Evolutionary conservation across 2,888 invertebrate genomes (phyloP).

Genomic region (Lamellibrachia satsuma): DNA sequence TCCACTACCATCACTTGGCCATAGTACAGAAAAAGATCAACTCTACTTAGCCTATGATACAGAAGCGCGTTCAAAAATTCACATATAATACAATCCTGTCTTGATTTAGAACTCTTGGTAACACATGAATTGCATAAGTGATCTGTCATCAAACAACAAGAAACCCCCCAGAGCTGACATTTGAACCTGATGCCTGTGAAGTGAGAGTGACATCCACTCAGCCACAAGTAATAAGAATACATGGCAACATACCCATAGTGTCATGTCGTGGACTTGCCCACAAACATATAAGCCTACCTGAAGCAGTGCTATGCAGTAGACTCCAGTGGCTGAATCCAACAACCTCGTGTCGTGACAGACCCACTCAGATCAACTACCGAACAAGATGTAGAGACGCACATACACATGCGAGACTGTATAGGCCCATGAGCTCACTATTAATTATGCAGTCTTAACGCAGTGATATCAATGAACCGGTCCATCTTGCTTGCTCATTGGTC

Average conservation of each 20-base stretch:
- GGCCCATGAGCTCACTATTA: background rate
- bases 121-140: background rate
- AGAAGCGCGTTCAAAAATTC: background rate
- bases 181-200: background rate
- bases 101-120: background rate
- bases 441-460: slow-evolving; percentile 8
- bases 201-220: background rate
- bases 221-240: background rate
- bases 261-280: too few relatives aligned
- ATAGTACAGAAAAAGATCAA: background rate
- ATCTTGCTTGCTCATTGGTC: background rate
- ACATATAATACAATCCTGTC: background rate
- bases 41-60: background rate
- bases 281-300: background rate
- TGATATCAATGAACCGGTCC: background rate
- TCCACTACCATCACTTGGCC: background rate
- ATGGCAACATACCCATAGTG: background rate
- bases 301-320: background rate
- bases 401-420: background rate
- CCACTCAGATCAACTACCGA: background rate
- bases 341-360: background rate
- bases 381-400: background rate
- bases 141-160: background rate
- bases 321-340: background rate
- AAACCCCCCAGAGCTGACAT: background rate